Evolutionary conservation across 2,888 invertebrate genomes (phyloP).

Genomic region (Zygothrica quintamaculata): DNA sequence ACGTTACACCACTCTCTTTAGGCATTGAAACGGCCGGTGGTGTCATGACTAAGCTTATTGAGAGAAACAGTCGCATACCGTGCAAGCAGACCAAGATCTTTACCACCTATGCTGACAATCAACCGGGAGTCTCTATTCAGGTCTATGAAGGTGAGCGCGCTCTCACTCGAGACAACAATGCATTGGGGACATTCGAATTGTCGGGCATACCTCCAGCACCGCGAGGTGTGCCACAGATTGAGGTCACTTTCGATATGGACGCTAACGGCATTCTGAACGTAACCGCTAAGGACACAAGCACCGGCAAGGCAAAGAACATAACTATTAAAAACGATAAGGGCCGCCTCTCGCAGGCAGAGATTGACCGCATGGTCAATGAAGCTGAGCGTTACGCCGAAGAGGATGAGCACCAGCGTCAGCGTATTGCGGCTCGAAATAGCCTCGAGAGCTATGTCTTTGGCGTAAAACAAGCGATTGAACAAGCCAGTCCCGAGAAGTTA

Average conservation of each 20-base stretch:
- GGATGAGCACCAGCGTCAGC: conserved; percentile 89
- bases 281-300: conserved; percentile 89
- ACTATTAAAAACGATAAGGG: conserved; percentile 93
- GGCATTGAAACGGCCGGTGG: conserved; percentile 92
- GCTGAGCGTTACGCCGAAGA: conserved; percentile 91
- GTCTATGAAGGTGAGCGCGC: conserved; percentile 92
- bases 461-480: conserved; percentile 91
- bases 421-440: conserved; percentile 89
- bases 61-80: conserved; percentile 89
- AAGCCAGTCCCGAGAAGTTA: conserved; percentile 87
- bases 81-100: conserved; percentile 90
- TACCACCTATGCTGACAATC: conserved; percentile 92
- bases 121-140: conserved; percentile 90
- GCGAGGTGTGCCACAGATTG: conserved; percentile 93
- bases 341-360: conserved; percentile 91
- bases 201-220: conserved; percentile 98
- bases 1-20: conserved; percentile 89
- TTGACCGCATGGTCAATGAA: conserved; percentile 91
- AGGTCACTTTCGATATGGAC: conserved; percentile 91
- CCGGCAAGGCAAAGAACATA: conserved; percentile 90
- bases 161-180: conserved; percentile 97
- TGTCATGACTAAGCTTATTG: conserved; percentile 91
- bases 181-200: conserved; percentile 97
- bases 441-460: conserved; percentile 89
- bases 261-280: too few relatives aligned